Base-by-base conservation (phyloP, 2,888 invertebrate genomes). In the Drosophila diplacantha region DNA sequence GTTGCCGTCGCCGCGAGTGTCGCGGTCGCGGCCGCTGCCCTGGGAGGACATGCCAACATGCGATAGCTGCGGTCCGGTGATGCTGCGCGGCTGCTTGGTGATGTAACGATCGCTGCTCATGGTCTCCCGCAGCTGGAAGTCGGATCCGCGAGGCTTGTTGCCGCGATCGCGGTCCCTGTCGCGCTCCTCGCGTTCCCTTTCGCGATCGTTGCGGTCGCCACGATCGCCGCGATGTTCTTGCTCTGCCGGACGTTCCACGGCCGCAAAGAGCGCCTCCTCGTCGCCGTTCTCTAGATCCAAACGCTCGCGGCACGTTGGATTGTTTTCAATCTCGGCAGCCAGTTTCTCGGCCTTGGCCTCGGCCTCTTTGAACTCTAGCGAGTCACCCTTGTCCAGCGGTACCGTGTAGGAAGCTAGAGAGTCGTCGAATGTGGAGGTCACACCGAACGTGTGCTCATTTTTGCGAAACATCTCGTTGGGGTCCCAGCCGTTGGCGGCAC, bases 381-480 rank as follows among this genome's bases (percentile, higher is more conserved):
- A 94, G 85, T 98, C 96, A 78, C 93, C 93, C 83, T 93, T 92
- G 85, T 96, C 94, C 82, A 98, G 89, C 71, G 93, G 94, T 79
- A 96, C 92, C 70, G 98, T 98, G 86, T 99, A 99, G 37, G 96
- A 96, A n/a, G 93, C 91, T 75, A 99, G 89, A 67, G 94, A 93
- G 83, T 96, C 95, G 86, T 97, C 96, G 87, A 95, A 99, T 3
- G 96, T 96, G 74, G 97, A 95, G 83, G 93, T 93, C 11, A 98
- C 96, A 55, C 98, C 97, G 88, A 97, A 98, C 73, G 94, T 92
- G 86, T 93, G 92, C 87, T 96, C 96, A 89, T 98, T 98, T 87
- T 94, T 95, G 72, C 93, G 91, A 89, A 99, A 99, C 98, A 99
- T 99, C 77, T 98, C 98, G 88, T 94, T 93, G 3, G 95, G 94